Evolutionary conservation across 2,797 vertebrate species (phyloP), one percentile per base, ranked within the genome.

Genomic region (Nyctalus aviator): DNA sequence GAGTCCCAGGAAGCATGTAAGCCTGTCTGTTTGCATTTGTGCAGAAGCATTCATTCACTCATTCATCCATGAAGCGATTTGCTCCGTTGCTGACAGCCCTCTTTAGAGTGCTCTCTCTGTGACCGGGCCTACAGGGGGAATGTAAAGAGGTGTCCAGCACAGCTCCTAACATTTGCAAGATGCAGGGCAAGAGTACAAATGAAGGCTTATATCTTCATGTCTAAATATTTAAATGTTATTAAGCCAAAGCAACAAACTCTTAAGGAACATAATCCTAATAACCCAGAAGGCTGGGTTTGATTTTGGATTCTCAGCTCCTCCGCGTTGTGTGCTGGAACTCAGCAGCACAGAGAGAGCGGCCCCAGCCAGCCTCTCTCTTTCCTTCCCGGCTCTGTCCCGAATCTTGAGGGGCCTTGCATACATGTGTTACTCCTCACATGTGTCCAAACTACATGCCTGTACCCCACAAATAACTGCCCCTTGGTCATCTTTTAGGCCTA

Each of bases 181-280:
- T 27, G 30, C 69, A 82, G 18, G 62, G 41, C 27, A 78, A 79
- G 68, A 84, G 23, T 81, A 62, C 48, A 90, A 73, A 76, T 68
- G 57, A 76, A 76, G 55, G 32, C 57, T 66, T 85, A 50, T 50
- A 44, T 62, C 27, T 3, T 6, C 53, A n/a, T n/a, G 27, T 86
- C 50, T 53, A 93, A 69, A 55, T 93, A 59, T 90, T 85, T 93
- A 69, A 81, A 69, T 66, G 27, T 73, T 68, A 10, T 53, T 69
- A 64, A 62, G 44, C 75, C 68, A 35, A 35, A 46, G 73, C 71
- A 91, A 77, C 41, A 92, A 92, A 84, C 13, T 48, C 20, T 20
- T 41, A 73, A 84, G 46, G 73, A 57, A 88, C 72, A 85, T 41
- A 86, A 6, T 68, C 21, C 73, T 68, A 81, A 18, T 59, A 53